Evolutionary conservation across 2,113 vertebrate species (phyloP), one percentile per base, ranked within the genome.

Genomic region (Callipepla squamata): DNA sequence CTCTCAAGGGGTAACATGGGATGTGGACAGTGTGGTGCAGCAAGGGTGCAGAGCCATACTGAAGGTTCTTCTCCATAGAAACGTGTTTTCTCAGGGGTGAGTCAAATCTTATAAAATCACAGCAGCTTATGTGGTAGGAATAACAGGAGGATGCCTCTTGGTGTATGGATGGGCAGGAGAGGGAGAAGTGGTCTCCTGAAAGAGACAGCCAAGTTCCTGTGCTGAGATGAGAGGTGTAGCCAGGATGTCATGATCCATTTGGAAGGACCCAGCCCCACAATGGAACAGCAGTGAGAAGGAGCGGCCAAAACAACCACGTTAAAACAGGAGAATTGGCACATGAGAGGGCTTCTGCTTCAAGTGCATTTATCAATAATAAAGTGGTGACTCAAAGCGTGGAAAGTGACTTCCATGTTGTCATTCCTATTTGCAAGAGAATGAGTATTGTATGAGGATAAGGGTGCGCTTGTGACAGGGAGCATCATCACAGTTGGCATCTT

Each of bases 401-500:
- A 75, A 26, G 62, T 6, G 32, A 40, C n/a, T 90, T 16, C 58
- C 10, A 1, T 36, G 61, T 58, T 86, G 82, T 68, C 48, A 14
- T 13, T 75, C 1, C 1, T 30, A 5, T 72, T 84, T 93, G 40
- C 44, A 10, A 68, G 84, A 55, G 61, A 28, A 65, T 22, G 48
- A 7, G 6, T 75, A 38, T 90, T 38, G 47, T 23, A 15, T 6
- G 69, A 79, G 53, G 73, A 68, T 62, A 28, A 67, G 66, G 55
- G 69, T 72, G 73, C 61, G 88, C 0, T 0, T 59, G 3, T 66
- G 79, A 67, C 90, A 90, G 66, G 74, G n/a, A 92, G 13, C 51
- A 83, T 95, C 85, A 44, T 79, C 12, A 2, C 90, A 68, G 61
- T 69, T 94, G 93, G 57, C 86, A 68, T 79, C 69, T 62, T 84